Percentiles rank a stretch among this genome's conserved stretches.
Conservation (phyloP, 2,113 vertebrate species). For the Podarcis muralis region DNA sequence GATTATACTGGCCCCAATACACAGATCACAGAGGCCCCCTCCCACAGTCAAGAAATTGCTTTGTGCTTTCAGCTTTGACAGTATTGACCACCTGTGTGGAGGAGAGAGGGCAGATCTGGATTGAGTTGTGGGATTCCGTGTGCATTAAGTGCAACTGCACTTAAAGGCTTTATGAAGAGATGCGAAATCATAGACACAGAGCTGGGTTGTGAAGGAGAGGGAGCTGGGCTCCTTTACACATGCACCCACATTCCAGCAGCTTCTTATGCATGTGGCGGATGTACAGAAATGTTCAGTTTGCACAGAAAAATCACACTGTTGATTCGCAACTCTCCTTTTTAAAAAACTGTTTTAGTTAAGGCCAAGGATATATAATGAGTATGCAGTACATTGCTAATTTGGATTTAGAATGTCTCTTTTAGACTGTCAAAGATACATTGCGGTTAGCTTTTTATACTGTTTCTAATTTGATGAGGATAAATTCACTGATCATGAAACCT, state of each 20-base stretch:
- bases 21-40: neutral
- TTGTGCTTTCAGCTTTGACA: neutral
- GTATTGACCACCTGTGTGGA: neutral
- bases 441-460: conserved; percentile 29
- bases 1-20: neutral
- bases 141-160: neutral
- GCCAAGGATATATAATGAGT: neutral
- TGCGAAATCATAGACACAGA: neutral
- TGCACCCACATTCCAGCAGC: neutral
- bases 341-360: neutral
- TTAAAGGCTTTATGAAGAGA: too few relatives aligned
- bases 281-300: neutral
- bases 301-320: neutral
- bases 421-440: conserved; percentile 49
- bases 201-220: neutral
- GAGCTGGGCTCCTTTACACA: neutral
- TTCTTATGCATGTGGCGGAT: neutral
- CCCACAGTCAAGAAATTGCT: neutral
- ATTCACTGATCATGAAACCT: neutral
- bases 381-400: conserved; percentile 13
- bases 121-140: neutral
- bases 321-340: neutral
- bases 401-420: conserved; percentile 43
- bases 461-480: conserved; percentile 51
- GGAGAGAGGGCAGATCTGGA: neutral